Conservation (phyloP, 2,113 vertebrate species). For the Cochlearius cochlearius region DNA sequence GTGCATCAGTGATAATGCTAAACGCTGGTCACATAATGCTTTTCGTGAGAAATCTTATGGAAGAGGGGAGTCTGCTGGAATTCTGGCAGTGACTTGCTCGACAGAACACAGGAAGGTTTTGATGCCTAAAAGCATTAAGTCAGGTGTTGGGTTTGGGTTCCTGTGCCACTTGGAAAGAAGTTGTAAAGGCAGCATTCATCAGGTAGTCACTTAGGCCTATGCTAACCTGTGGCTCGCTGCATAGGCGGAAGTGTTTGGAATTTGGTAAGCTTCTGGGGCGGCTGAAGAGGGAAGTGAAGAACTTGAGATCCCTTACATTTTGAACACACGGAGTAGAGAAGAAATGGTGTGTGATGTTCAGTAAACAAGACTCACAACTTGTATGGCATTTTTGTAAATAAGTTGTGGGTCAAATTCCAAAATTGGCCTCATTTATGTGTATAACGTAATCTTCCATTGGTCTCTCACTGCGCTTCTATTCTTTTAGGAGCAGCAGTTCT, state of each 20-base stretch:
- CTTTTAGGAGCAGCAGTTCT: background rate
- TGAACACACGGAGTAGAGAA: background rate
- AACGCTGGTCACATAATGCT: background rate
- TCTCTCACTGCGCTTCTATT: background rate
- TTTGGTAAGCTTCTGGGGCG: background rate
- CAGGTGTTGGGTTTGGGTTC: background rate
- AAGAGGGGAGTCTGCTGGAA: background rate
- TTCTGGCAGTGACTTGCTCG: background rate
- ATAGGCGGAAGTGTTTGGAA: background rate
- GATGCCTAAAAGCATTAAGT: background rate
- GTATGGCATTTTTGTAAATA: background rate
- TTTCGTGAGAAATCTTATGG: background rate
- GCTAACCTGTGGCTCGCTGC: background rate
- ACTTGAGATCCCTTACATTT: background rate
- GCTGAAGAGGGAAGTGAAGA: background rate
- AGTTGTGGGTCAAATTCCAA: background rate
- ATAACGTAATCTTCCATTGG: background rate
- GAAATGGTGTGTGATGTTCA: background rate
- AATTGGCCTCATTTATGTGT: background rate
- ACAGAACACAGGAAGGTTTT: background rate
- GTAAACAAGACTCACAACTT: background rate
- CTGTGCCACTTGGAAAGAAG: background rate
- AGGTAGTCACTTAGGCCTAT: no score
- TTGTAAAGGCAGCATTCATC: background rate
- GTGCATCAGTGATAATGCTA: background rate